Conservation (phyloP, 2,888 invertebrate species). For the Pterostichus niger region DNA sequence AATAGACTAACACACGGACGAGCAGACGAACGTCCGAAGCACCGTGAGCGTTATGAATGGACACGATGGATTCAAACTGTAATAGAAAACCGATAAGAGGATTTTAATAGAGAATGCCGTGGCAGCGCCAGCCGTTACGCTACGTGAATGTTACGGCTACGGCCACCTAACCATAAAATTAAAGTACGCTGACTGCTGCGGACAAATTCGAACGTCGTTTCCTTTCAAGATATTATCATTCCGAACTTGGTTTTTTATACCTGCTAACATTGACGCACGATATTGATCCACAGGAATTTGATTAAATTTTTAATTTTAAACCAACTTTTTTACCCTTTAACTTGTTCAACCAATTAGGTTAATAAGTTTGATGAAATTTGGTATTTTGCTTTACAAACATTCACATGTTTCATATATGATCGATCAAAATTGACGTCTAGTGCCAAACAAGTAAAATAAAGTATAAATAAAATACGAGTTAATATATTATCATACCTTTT, state of each 20-base stretch:
- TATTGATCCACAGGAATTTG: not conserved
- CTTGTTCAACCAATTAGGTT: no score
- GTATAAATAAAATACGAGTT: no score
- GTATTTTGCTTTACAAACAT: no score
- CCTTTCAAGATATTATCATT: slow-evolving; percentile 21
- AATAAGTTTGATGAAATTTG: no score
- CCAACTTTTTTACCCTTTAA: no score
- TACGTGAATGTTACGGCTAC: slow-evolving; percentile 23
- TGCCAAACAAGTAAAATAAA: no score
- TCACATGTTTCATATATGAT: no score
- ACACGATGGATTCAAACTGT: slow-evolving; percentile 46
- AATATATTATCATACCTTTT: no score
- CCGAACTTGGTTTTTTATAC: slow-evolving; percentile 1
- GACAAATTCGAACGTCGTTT: slow-evolving; percentile 49
- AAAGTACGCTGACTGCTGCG: slow-evolving; percentile 11
- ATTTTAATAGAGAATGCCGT: slow-evolving; percentile 60
- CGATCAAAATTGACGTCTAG: no score
- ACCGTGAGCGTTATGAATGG: slow-evolving; percentile 49
- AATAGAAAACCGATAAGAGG: slow-evolving; percentile 65
- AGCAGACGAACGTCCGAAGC: not conserved
- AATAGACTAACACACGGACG: no score
- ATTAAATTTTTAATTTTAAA: not conserved
- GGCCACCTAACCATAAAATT: slow-evolving; percentile 37
- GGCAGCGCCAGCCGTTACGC: slow-evolving; percentile 43
- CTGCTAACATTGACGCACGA: not conserved